Percentiles rank a stretch among this genome's conserved stretches.
These are phyloP conservation scores for Notospermus geniculatus DNA, from an alignment of 1,140 invertebrate genomes.

Conservation along the genomic window DNA sequence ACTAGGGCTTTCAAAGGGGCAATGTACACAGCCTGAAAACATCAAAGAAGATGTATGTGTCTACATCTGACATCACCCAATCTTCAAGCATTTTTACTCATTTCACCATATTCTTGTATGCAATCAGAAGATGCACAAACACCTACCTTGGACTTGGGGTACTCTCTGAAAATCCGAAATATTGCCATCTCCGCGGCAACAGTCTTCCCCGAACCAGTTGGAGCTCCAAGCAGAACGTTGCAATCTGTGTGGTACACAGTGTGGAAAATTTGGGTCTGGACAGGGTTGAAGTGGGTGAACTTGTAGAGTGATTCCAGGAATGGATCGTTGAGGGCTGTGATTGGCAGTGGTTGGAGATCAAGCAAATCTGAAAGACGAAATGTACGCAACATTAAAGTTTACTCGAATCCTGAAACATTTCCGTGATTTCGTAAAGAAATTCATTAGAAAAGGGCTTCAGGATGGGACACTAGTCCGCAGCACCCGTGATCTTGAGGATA, in stretches of 20 bases:
- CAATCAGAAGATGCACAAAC: no score
- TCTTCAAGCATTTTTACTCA: no score
- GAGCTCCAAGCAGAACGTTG: constrained; percentile 93
- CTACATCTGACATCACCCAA: background rate
- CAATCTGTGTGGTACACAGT: constrained; percentile 92
- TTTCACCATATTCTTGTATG: no score
- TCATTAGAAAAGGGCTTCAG: no score
- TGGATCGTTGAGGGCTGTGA: constrained; percentile 75
- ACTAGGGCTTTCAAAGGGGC: constrained; percentile 97
- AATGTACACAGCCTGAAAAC: constrained; percentile 81
- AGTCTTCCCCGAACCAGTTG: constrained; percentile 98
- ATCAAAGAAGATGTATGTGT: constrained; percentile 1
- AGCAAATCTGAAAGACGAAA: constrained; percentile 69
- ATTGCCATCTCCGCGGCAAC: constrained; percentile 97
- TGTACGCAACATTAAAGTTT: no score
- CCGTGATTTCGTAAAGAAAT: no score
- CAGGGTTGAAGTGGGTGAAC: constrained; percentile 97
- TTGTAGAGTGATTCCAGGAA: constrained; percentile 80
- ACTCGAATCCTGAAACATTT: no score
- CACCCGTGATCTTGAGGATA: constrained; percentile 10
- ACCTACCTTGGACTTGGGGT: constrained; percentile 79
- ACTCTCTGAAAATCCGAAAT: constrained; percentile 84
- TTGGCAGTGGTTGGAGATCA: constrained; percentile 85
- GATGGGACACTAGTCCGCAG: no score
- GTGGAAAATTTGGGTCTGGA: constrained; percentile 98